A percentile compares a stretch with the other conserved stretches of the same genome.
Conservation (phyloP, 2,113 vertebrate species). For the Festucalex cinctus region DNA sequence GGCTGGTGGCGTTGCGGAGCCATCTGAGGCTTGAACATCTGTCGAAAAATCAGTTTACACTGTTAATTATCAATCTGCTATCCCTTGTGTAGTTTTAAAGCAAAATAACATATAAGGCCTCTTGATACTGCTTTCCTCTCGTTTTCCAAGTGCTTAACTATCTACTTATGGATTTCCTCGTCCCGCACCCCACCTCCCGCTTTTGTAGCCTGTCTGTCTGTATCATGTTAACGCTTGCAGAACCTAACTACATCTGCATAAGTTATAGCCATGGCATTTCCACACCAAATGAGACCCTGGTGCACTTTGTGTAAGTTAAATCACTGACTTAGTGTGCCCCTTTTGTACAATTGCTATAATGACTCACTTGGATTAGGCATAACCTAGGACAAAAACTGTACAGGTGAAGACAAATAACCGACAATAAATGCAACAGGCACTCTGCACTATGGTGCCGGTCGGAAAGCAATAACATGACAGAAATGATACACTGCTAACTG, state of each 20-base stretch:
- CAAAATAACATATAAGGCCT: background rate
- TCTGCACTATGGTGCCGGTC: background rate
- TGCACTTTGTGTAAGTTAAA: background rate
- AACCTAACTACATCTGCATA: background rate
- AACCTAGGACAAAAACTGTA: background rate
- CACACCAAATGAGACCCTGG: background rate
- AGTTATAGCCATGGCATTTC: background rate
- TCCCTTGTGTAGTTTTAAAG: background rate
- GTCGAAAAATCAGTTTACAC: conserved; percentile 9
- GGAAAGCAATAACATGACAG: background rate
- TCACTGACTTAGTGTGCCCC: background rate
- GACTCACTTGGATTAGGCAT: background rate
- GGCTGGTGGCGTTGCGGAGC: conserved; percentile 21
- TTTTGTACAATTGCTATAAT: background rate
- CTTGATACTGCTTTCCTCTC: background rate
- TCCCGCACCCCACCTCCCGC: no score
- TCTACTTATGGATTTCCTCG: conserved; percentile 2
- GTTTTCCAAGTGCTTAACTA: conserved; percentile 5
- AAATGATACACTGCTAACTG: background rate
- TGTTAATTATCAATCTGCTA: background rate
- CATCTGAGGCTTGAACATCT: conserved; percentile 11
- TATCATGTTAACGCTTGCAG: background rate
- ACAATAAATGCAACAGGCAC: background rate
- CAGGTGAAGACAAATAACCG: background rate
- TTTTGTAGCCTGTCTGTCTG: background rate